phyloP scores from a whole-genome alignment of 2,888 invertebrate species.

The Antitype chi region DNA sequence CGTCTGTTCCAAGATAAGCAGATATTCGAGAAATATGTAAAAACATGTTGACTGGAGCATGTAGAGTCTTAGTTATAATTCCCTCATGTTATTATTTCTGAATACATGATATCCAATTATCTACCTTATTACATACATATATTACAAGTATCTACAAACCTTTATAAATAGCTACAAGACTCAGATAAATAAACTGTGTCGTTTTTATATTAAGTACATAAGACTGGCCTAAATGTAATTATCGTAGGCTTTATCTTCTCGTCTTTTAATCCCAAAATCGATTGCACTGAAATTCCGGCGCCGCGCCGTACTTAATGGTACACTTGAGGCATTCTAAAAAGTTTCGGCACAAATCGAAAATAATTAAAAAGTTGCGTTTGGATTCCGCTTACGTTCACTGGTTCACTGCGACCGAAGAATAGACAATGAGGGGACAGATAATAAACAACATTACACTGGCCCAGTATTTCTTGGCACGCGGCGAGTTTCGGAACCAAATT shows the following conservation, averaged over 20 bases:
- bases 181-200: slow-evolving; percentile 23
- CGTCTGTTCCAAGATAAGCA: neutral
- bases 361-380: slow-evolving; percentile 76
- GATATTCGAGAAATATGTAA: neutral
- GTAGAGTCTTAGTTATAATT: neutral
- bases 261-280: slow-evolving; percentile 63
- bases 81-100: slow-evolving; percentile 17
- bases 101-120: slow-evolving; percentile 33
- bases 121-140: slow-evolving; percentile 17
- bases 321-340: slow-evolving; percentile 68
- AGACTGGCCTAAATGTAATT: slow-evolving; percentile 21
- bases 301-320: slow-evolving; percentile 65
- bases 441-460: slow-evolving; percentile 58
- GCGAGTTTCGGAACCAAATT: slow-evolving; percentile 21
- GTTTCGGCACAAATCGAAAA: slow-evolving; percentile 72
- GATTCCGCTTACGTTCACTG: slow-evolving; percentile 64
- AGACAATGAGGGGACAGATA: slow-evolving; percentile 66
- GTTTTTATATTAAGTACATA: slow-evolving; percentile 15
- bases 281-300: slow-evolving; percentile 65
- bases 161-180: slow-evolving; percentile 14
- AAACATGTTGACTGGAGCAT: neutral
- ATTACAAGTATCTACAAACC: neutral
- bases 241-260: slow-evolving; percentile 26
- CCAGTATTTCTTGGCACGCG: slow-evolving; percentile 37
- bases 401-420: slow-evolving; percentile 63